phyloP scores from a whole-genome alignment of 2,113 vertebrate species.

The Microtus ochrogaster region DNA sequence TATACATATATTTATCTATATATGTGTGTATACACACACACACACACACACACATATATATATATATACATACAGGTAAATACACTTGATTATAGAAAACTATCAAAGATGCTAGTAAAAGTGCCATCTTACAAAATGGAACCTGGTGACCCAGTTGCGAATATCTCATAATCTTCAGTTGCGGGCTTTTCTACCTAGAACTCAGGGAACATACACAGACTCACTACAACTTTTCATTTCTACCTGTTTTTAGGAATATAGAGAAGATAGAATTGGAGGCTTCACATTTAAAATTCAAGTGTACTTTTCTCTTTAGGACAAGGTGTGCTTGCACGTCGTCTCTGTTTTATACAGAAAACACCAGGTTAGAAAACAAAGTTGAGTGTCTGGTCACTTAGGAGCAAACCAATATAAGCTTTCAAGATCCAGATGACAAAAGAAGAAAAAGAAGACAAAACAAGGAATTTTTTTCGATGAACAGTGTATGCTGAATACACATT shows the following conservation, averaged over 20 bases:
- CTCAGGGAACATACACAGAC: background rate
- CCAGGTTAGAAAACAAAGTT: background rate
- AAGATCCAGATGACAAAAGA: background rate
- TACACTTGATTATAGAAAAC: background rate
- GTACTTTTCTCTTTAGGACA: background rate
- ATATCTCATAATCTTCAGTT: background rate
- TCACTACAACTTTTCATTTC: background rate
- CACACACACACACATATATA: too few species aligned
- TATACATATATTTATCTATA: too few species aligned
- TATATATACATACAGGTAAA: background rate
- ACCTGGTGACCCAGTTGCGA: background rate
- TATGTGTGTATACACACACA: fast-evolving
- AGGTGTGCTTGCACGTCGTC: background rate
- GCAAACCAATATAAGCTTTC: background rate
- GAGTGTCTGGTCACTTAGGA: background rate
- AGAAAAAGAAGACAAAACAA: background rate
- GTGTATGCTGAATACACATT: background rate
- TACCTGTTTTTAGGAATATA: background rate
- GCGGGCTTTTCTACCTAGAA: background rate
- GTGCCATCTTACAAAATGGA: background rate
- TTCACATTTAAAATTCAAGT: conserved; percentile 20
- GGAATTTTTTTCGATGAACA: background rate
- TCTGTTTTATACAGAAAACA: background rate
- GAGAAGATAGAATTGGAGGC: background rate
- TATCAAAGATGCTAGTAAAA: background rate